Evolutionary conservation across 2,888 invertebrate genomes (phyloP), one percentile per base, ranked within the genome.

Genomic region (Kryphioiulus occultus): DNA sequence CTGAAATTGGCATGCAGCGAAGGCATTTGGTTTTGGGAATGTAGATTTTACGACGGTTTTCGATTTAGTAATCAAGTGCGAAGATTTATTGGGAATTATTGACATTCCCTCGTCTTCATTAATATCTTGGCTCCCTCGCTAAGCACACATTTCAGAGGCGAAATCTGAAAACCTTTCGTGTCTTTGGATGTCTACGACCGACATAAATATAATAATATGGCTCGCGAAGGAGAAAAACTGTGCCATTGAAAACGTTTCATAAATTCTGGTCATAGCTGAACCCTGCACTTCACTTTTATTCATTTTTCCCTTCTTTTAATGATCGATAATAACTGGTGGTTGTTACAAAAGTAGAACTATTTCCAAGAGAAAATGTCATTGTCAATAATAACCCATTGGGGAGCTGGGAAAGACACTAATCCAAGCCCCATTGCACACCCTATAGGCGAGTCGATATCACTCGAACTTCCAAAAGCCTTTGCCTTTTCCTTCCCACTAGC

Each of bases 31-130:
- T 68, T 26, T 26, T 68, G 22, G 68, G 68, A 68, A 68, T 68
- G 68, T 68, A 68, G 68, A 68, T 68, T 68, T 68, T 68, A 68
- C 68, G 68, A 68, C 10, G 68, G 68, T 68, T 68, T 68, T 68
- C 68, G 68, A 68, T 68, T 68, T 68, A 68, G 68, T 68, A 68
- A 68, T 68, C 68, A 68, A 68, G 68, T 26, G 68, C 68, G 68
- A 68, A 68, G 68, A 68, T 68, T 68, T 68, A 68, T 68, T 68
- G 68, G 68, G 68, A 68, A 68, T 68, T 68, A 68, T 68, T 68
- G 68, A 68, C 68, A 68, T 68, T 68, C 68, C 68, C 68, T 26
- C 68, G 68, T 68, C 68, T 68, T 68, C 68, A 68, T 68, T 68
- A 68, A 68, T 68, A 68, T 68, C 68, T 53, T 53, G 17, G 53